These are phyloP conservation scores for Eupsittula cactorum DNA, from an alignment of 2,113 vertebrate species.

Conservation along the genomic window DNA sequence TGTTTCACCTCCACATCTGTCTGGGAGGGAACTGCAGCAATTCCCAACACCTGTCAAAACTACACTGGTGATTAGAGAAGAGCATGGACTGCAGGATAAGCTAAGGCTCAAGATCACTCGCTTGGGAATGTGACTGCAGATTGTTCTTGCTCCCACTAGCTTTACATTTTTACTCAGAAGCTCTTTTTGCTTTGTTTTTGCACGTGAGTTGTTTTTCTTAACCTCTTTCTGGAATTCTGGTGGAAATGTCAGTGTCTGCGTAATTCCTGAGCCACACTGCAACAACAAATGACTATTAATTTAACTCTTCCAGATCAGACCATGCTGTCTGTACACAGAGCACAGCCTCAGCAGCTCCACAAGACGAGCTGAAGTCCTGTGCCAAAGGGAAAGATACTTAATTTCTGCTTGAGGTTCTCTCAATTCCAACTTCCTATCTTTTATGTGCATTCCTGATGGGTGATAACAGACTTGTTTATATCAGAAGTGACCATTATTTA, in stretches of 20 bases:
- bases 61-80: not conserved
- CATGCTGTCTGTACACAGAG: not conserved
- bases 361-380: fast-evolving
- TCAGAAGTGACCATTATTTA: not conserved
- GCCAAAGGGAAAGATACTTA: not conserved
- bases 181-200: not conserved
- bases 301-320: not conserved
- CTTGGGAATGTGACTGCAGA: not conserved
- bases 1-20: not conserved
- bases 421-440: not conserved
- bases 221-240: not conserved
- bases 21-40: not conserved
- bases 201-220: not conserved
- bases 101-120: not conserved
- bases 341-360: not conserved
- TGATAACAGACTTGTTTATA: not conserved
- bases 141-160: not conserved
- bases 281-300: not conserved
- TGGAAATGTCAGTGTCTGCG: conserved; percentile 12
- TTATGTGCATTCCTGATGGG: not conserved
- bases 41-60: not conserved
- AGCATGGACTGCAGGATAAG: fast-evolving
- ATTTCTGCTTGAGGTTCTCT: not conserved
- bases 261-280: not conserved
- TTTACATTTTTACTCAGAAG: not conserved